Evolutionary conservation across 2,113 vertebrate genomes (phyloP), one percentile per base, ranked within the genome.

Genomic region (Aegotheles bennettii): DNA sequence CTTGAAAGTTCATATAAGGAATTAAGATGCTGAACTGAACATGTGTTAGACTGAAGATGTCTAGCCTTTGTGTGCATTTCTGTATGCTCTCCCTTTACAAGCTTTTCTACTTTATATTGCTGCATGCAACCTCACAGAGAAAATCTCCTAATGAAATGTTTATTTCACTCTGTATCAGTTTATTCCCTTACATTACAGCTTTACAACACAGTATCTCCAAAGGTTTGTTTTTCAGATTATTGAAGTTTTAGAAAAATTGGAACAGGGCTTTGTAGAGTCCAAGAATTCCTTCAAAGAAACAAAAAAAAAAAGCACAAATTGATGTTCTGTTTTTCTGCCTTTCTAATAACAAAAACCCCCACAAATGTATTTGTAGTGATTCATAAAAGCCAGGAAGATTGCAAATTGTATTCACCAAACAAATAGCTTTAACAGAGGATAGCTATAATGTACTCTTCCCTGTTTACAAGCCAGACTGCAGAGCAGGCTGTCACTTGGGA

Each of bases 401-500:
- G 51, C 42, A 91, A 64, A 82, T 82, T 84, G 19, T 84, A 33
- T 74, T 48, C 53, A 45, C 20, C 50, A 81, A 87, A 91, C 28
- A 79, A 91, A 6, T 24, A 65, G 61, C 31, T 91, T 85, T 76
- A 85, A 23, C 6, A 64, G 67, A 93, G 13, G 16, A 79, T 85
- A 47, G 21, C 53, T 88, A 9, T 83, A 79, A 91, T 26, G 53
- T 48, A 28, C 53, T 71, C 29, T 38, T 82, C 51, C 35, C 47
- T 64, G 74, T 84, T 93, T 71, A 64, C 54, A 71, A 91, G 56
- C 67, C 57, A 65, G 60, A 40, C 67, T 88, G 36, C 36, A 83
- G 40, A 86, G 67, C 31, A 54, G 54, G 13, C 43, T 94, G 71
- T 67, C 80, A 50, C 73, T 84, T 84, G 65, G 84, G 74, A 95